Conservation (phyloP, 2,888 invertebrate genomes). For the Crematogaster levior region DNA sequence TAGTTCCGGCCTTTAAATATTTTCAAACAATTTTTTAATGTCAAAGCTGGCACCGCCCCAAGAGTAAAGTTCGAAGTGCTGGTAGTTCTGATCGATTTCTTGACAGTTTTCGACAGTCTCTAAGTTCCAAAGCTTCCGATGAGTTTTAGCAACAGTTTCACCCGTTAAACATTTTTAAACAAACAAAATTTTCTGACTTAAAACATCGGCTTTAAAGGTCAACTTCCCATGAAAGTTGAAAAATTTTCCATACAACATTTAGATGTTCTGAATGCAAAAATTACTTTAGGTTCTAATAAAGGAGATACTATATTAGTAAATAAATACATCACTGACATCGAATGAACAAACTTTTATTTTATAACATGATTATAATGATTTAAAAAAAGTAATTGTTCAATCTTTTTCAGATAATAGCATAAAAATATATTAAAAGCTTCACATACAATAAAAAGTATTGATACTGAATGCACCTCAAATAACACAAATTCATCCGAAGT, state of each 20-base stretch:
- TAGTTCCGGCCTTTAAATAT: neutral
- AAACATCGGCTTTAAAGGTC: conserved; percentile 54
- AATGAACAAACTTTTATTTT: neutral
- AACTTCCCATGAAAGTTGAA: conserved; percentile 61
- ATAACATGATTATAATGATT: no score
- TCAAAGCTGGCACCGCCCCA: neutral
- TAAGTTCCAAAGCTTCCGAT: no score
- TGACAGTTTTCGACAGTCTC: neutral
- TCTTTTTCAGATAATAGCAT: no score
- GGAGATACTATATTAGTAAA: neutral
- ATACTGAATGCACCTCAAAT: no score
- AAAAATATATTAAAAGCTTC: no score
- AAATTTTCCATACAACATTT: conserved; percentile 63
- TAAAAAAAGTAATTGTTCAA: no score
- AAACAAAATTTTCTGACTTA: conserved; percentile 59
- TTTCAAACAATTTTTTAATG: neutral
- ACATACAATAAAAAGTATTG: no score
- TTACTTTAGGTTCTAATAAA: conserved; percentile 57
- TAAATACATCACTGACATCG: neutral
- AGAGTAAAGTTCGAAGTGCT: neutral
- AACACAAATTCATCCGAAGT: neutral
- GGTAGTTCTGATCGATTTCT: neutral
- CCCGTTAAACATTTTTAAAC: neutral
- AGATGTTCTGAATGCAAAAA: conserved; percentile 61
- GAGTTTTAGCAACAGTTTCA: no score